A percentile compares a stretch with the other conserved stretches of the same genome.
phyloP scores from a whole-genome alignment of 2,797 vertebrate species.

The Thalassophryne amazonica region DNA sequence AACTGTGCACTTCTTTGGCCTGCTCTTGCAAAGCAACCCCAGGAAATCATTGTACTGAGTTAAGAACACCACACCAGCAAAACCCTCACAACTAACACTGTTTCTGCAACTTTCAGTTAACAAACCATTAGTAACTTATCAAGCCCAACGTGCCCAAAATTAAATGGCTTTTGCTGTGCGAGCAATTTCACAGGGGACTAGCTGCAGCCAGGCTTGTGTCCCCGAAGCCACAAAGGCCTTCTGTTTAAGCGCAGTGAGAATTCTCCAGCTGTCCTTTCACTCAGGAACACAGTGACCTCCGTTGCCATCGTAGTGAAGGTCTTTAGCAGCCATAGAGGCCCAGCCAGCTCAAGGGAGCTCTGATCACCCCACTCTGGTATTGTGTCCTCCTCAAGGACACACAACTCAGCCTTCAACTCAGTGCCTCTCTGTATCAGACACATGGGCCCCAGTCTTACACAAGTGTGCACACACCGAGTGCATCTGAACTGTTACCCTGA shows the following conservation, averaged over 20 bases:
- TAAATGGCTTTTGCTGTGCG: constrained; percentile 74
- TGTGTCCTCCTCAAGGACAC: constrained; percentile 78
- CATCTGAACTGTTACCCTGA: constrained; percentile 25
- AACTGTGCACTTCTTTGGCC: constrained; percentile 2
- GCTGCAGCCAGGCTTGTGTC: constrained; percentile 76
- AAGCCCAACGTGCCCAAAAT: constrained; percentile 68
- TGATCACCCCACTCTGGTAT: constrained; percentile 80
- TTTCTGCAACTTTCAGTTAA: constrained; percentile 64
- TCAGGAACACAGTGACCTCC: constrained; percentile 85
- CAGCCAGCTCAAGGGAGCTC: constrained; percentile 79
- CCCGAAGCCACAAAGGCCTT: constrained; percentile 80
- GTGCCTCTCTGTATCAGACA: constrained; percentile 59
- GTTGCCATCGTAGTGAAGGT: constrained; percentile 84
- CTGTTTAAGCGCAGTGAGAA: constrained; percentile 85
- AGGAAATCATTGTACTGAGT: constrained; percentile 12
- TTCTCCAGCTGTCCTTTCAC: constrained; percentile 84
- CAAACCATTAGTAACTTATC: constrained; percentile 70
- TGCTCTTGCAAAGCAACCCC: constrained; percentile 16
- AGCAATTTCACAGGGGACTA: constrained; percentile 75
- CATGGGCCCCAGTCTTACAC: constrained; percentile 60
- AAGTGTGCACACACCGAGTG: constrained; percentile 51
- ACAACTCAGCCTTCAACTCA: constrained; percentile 61
- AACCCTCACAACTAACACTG: constrained; percentile 30
- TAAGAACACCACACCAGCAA: constrained; percentile 20
- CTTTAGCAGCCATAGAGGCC: constrained; percentile 79